Evolutionary conservation across 2,113 vertebrate species (phyloP).

Genomic region (Menura novaehollandiae): DNA sequence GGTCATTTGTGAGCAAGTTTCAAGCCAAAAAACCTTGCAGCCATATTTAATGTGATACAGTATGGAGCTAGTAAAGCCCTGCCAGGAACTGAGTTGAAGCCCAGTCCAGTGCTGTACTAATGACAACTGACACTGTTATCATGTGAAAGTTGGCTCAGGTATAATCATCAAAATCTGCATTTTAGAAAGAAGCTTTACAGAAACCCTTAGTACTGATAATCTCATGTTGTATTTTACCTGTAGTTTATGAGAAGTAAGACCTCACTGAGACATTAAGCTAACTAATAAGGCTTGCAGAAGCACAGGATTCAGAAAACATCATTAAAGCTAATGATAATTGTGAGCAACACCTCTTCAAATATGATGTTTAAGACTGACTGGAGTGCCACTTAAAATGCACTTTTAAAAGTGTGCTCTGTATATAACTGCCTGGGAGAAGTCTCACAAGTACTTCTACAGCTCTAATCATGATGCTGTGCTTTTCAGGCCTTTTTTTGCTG

Average conservation of each 20-base stretch:
- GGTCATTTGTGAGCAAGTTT: not conserved
- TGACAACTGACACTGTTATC: not conserved
- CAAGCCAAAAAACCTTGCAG: not conserved
- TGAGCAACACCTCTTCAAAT: conserved; percentile 12
- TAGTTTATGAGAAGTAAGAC: not conserved
- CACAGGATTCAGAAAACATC: not conserved
- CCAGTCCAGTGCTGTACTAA: not conserved
- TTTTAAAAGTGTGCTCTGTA: not conserved
- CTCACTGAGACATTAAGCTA: not conserved
- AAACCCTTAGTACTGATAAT: not conserved
- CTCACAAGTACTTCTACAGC: not conserved
- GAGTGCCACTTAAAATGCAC: not conserved
- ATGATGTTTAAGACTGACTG: not conserved
- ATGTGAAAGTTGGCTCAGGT: not conserved
- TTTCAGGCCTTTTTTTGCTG: not conserved
- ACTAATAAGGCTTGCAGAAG: conserved; percentile 9
- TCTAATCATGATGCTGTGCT: not conserved
- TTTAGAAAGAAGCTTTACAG: not conserved
- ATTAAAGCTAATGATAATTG: not conserved
- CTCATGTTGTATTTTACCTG: not conserved
- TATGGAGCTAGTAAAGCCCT: not conserved
- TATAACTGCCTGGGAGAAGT: not conserved
- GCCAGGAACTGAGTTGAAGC: not conserved
- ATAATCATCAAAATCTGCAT: not conserved
- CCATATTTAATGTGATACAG: not conserved